Evolutionary conservation across 2,888 invertebrate species (phyloP), one percentile per base, ranked within the genome.

Genomic region (Rhagium mordax): DNA sequence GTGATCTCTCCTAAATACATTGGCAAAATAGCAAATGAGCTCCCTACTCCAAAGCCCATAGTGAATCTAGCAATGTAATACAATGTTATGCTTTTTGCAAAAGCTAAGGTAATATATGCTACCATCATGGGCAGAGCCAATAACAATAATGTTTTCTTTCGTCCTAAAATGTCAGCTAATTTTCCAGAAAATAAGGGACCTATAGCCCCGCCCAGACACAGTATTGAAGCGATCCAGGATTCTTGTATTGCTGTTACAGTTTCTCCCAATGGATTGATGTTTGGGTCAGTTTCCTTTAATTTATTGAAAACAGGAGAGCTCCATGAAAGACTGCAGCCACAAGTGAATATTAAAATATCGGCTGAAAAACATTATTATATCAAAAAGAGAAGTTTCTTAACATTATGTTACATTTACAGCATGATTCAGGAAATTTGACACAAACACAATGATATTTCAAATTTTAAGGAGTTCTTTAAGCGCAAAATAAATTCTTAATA

Each of bases 1-100:
- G 96, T 91, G 47, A 96, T 94, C 88, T 97, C 97, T 49, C 95
- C 95, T 72, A 95, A 91, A 87, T 96, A 97, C 91, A 96, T 94
- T 0, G 96, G 96, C 0, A 93, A 91, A 1, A 93, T 91, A 0
- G 93, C 92, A 87, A 93, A 94, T 13, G 92, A 88, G 83, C 93
- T 91, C 0, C 94, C 93, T 0, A 92, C 90, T 0, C 91, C 92
- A 0, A 93, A 82, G 51, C 95, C 95, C 86, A 90, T 91, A 74
- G 89, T 87, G 78, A 90, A 89, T 67, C 90, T 89, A 64, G 91
- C 92, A 6, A 86, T 89, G 87, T 90, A 92, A 68, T 78, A 83
- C n/a, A 82, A 29, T 10, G 65, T 64, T 0, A 84, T 71, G 15
- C 74, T 65, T 15, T 57, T 70, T 1, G 80, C 79, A 55, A 81